These are phyloP conservation scores for Phrixothrix hirtus DNA, from an alignment of 2,888 invertebrate species.

Conservation along the genomic window DNA sequence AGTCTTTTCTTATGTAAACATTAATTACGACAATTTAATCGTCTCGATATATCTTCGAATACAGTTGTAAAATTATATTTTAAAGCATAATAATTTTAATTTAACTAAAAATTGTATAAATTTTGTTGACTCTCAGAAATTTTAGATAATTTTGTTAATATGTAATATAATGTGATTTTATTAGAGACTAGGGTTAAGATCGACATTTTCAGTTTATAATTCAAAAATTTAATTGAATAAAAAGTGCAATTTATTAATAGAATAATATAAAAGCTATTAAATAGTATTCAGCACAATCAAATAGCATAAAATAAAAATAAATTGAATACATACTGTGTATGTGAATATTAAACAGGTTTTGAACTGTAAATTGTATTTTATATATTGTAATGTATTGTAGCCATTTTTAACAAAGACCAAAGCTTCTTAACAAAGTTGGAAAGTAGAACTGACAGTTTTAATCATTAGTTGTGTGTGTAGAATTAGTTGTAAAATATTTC, in stretches of 20 bases:
- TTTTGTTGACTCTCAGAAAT: neutral
- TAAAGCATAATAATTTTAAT: neutral
- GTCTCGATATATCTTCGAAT: slow-evolving; percentile 1
- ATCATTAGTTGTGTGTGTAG: slow-evolving; percentile 22
- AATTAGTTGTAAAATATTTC: slow-evolving; percentile 5
- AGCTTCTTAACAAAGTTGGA: too few species aligned
- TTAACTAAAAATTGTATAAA: neutral
- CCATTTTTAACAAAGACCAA: slow-evolving; percentile 20
- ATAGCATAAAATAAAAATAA: neutral
- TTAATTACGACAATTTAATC: neutral
- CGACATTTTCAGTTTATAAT: neutral
- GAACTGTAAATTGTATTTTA: neutral
- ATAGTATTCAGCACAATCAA: neutral
- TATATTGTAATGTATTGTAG: slow-evolving; percentile 6
- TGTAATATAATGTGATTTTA: neutral
- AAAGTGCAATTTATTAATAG: slow-evolving; percentile 3
- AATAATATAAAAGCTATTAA: neutral
- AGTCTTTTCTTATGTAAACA: too few species aligned
- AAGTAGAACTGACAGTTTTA: slow-evolving; percentile 18
- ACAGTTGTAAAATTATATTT: neutral
- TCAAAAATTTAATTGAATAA: neutral
- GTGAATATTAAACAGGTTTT: neutral
- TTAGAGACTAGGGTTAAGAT: neutral
- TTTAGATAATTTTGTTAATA: neutral
- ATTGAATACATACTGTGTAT: neutral